Base-by-base conservation (phyloP, 2,888 invertebrate genomes). In the Ryuthela nishihirai region DNA sequence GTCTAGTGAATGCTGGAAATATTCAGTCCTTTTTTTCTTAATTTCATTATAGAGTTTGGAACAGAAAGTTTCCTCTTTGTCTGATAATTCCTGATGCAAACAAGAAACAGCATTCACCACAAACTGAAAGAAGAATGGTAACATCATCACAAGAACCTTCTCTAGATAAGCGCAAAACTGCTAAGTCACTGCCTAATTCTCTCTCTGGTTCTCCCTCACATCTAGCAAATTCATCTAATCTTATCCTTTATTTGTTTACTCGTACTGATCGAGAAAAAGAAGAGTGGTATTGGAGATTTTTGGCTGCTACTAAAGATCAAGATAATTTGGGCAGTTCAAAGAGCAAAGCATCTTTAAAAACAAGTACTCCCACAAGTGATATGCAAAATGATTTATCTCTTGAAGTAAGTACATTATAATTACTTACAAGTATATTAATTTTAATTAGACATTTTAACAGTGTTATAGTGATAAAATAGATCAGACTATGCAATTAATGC, bases 51-150 rank as follows among this genome's bases (percentile, higher is more conserved):
- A 64, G 63, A 23, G 34, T 52, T 4, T 94, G 92, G 91, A 89
- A 88, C 75, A 89, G 92, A 74, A 92, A 92, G 73, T 94, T 93
- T 75, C 94, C 94, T 0, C 88, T 94, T 68, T 88, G 88, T 72
- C 77, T 92, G 29, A 73, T 73, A 26, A 72, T 80, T 34, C 72
- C 74, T 1, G 4, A 12, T 12, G 20, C 18, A 18, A 17, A 24
- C 4, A 47, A 38, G 9, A 46, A 45, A 25, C 29, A 17, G 3
- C 9, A 9, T 32, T 26, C 48, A 20, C 1, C 32, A 10, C 26
- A 29, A 39, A 39, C 39, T 44, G 20, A 23, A 7, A 29, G 12
- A 23, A 43, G 29, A 10, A 35, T 36, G 24, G 1, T 32, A 4
- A 25, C 40, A 7, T 7, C 7, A 29, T 17, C 17, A 4, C 15